These are phyloP conservation scores for Elephantulus edwardii DNA, from an alignment of 2,113 vertebrate genomes.

Conservation along the genomic window DNA sequence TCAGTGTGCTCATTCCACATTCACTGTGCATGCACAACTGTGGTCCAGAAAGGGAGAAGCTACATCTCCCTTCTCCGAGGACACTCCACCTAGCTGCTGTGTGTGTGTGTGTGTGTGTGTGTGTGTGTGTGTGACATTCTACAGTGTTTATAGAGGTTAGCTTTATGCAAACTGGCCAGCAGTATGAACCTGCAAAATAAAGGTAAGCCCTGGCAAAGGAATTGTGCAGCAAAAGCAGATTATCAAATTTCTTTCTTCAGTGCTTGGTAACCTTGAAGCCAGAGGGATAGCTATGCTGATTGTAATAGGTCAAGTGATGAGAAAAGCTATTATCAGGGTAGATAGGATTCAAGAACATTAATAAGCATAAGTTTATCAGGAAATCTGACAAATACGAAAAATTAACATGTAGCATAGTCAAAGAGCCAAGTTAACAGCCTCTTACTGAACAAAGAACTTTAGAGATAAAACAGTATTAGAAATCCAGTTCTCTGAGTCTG, in stretches of 20 bases:
- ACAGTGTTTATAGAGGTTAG: slow-evolving; percentile 41
- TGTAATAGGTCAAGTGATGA: not conserved
- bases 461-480: slow-evolving; percentile 4
- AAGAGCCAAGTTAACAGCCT: not conserved
- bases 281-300: slow-evolving; percentile 8
- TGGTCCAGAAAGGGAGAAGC: slow-evolving; percentile 42
- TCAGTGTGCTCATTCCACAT: not conserved
- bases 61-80: not conserved
- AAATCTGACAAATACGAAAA: not conserved
- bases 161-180: slow-evolving; percentile 20
- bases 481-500: not conserved
- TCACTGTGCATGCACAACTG: slow-evolving; percentile 21
- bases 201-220: slow-evolving; percentile 35
- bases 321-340: not conserved
- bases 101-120: too few species aligned
- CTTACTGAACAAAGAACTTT: not conserved
- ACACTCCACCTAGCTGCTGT: not conserved
- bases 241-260: slow-evolving; percentile 63
- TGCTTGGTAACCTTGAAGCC: slow-evolving; percentile 33
- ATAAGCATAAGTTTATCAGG: not conserved
- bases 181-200: not conserved
- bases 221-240: slow-evolving; percentile 49
- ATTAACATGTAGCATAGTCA: not conserved
- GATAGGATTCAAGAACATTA: not conserved
- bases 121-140: too few species aligned